These are phyloP conservation scores for Crocallis elinguaria DNA, from an alignment of 2,888 invertebrate genomes.

Conservation along the genomic window DNA sequence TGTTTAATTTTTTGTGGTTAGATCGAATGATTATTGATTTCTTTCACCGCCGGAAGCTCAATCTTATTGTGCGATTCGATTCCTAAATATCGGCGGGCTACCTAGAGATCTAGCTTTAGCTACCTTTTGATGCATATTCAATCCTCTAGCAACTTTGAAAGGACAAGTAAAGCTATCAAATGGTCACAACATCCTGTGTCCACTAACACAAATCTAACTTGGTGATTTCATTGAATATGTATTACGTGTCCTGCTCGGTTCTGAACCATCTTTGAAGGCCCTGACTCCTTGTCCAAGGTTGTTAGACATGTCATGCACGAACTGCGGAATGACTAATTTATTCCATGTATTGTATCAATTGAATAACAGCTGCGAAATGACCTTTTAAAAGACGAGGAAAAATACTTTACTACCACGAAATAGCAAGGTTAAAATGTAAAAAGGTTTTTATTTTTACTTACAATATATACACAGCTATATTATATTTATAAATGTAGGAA, in stretches of 20 bases:
- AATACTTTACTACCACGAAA: slow-evolving; percentile 3
- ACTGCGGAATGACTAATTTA: slow-evolving; percentile 38
- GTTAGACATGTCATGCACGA: slow-evolving; percentile 28
- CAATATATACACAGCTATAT: too few species aligned
- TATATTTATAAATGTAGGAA: too few species aligned
- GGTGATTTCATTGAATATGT: slow-evolving; percentile 24
- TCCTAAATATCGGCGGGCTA: too few species aligned
- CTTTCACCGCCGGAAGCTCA: too few species aligned
- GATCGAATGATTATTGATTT: too few species aligned
- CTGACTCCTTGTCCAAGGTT: slow-evolving; percentile 39
- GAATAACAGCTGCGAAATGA: slow-evolving; percentile 36
- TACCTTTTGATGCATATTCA: too few species aligned
- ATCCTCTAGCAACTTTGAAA: slow-evolving; percentile 3
- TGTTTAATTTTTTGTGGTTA: too few species aligned
- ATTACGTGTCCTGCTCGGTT: slow-evolving; percentile 6
- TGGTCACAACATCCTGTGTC: slow-evolving; percentile 10
- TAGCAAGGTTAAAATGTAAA: slow-evolving; percentile 8
- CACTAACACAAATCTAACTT: slow-evolving; percentile 3
- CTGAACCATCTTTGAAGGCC: slow-evolving; percentile 30
- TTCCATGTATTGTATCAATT: slow-evolving; percentile 41
- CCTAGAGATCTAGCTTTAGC: too few species aligned
- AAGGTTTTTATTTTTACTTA: not conserved
- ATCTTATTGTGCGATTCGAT: too few species aligned
- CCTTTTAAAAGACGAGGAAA: slow-evolving; percentile 40
- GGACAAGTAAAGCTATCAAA: not conserved